phyloP scores from a whole-genome alignment of 1,140 invertebrate species.

The Euwallacea fornicatus region DNA sequence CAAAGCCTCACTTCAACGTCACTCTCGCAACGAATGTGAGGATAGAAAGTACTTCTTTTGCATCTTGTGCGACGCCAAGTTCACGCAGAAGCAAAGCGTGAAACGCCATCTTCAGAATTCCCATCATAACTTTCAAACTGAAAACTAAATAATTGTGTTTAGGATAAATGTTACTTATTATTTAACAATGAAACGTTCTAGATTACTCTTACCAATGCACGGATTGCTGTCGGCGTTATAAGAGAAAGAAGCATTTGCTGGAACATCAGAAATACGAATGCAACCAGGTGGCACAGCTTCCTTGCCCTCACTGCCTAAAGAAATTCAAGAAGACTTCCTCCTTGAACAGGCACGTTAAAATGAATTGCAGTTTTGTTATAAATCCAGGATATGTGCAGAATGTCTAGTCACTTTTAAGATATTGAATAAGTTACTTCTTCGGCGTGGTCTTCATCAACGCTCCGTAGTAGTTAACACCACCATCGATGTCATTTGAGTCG shows the following conservation, averaged over 20 bases:
- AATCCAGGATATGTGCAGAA: no score
- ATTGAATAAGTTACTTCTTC: no score
- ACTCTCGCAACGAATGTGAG: slow-evolving; percentile 70
- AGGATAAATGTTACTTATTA: no score
- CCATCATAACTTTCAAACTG: background rate
- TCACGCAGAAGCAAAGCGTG: slow-evolving; percentile 55
- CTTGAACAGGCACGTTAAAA: slow-evolving; percentile 58
- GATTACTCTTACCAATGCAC: no score
- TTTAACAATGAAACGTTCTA: no score
- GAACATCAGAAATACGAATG: slow-evolving; percentile 69
- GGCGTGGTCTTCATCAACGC: no score
- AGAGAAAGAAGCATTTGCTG: slow-evolving; percentile 59
- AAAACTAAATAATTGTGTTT: no score
- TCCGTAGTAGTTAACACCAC: no score
- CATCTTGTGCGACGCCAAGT: slow-evolving; percentile 56
- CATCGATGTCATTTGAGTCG: no score
- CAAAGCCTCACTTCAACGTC: slow-evolving; percentile 60
- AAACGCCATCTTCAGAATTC: slow-evolving; percentile 48
- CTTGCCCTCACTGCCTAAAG: slow-evolving; percentile 48
- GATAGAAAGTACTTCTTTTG: slow-evolving; percentile 67
- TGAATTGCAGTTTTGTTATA: slow-evolving; percentile 53
- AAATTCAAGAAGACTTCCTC: slow-evolving; percentile 53
- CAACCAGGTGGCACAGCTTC: slow-evolving; percentile 40
- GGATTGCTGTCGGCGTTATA: slow-evolving; percentile 40
- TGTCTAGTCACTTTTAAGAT: no score